Percentiles rank a stretch among this genome's conserved stretches.
phyloP scores from a whole-genome alignment of 2,113 vertebrate genomes.

The Emydura subglobosa region DNA sequence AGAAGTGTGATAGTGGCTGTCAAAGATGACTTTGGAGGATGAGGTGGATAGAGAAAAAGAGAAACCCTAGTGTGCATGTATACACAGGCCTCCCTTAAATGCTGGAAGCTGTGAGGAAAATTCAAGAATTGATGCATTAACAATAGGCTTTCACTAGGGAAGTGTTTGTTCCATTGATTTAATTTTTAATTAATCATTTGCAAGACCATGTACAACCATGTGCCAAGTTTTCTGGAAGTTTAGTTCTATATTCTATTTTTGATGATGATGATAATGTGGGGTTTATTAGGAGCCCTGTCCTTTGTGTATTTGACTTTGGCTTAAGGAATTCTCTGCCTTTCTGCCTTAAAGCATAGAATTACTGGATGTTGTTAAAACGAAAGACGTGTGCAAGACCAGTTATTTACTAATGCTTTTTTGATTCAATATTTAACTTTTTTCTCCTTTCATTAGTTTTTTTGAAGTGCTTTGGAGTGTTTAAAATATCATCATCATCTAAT shows the following conservation, averaged over 20 bases:
- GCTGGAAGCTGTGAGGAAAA: neutral
- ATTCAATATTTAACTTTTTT: slow-evolving; percentile 3
- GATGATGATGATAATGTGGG: too few species aligned
- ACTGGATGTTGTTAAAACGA: neutral
- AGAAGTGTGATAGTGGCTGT: neutral
- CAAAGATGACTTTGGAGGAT: neutral
- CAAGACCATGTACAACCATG: neutral
- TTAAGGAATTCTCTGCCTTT: neutral
- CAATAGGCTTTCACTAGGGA: neutral
- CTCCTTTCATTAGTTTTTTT: neutral
- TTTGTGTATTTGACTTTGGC: neutral
- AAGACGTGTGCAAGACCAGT: neutral
- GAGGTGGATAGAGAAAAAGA: neutral
- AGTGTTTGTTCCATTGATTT: neutral
- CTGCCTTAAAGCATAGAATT: neutral
- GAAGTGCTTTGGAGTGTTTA: neutral
- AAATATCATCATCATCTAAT: slow-evolving; percentile 19
- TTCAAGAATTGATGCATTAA: neutral
- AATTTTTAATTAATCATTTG: neutral
- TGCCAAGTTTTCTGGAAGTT: neutral
- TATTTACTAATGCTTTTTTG: neutral
- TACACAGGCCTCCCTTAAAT: neutral
- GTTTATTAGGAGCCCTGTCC: neutral
- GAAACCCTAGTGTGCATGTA: neutral
- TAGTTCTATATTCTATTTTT: neutral